Evolutionary conservation across 2,888 invertebrate species (phyloP).

Genomic region (Amitus sp.): DNA sequence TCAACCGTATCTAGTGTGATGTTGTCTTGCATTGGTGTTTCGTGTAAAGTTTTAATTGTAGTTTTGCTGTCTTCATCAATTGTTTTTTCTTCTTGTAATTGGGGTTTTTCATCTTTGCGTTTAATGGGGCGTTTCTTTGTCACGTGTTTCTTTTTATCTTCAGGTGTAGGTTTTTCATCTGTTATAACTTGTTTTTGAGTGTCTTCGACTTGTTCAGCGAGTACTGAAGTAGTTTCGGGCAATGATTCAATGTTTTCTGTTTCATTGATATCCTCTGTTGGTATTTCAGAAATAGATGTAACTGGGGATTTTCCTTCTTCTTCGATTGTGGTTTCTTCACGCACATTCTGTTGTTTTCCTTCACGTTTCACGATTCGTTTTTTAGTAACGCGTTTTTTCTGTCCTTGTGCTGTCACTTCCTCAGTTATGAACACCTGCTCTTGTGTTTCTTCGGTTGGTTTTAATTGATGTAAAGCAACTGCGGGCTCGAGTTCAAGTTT

Average conservation of each 20-base stretch:
- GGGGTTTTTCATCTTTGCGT: too few species aligned
- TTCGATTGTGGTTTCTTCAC: slow-evolving; percentile 45
- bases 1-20: slow-evolving; percentile 16
- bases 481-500: too few species aligned
- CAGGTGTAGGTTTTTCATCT: too few species aligned
- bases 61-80: too few species aligned
- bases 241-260: slow-evolving; percentile 20
- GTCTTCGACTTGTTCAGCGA: too few species aligned
- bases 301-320: slow-evolving; percentile 58
- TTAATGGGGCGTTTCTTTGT: too few species aligned
- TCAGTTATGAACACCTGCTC: slow-evolving; percentile 42
- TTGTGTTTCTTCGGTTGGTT: slow-evolving; percentile 49
- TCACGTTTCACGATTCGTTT: slow-evolving; percentile 45
- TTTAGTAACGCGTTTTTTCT: slow-evolving; percentile 45
- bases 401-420: slow-evolving; percentile 41
- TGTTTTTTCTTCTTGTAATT: too few species aligned
- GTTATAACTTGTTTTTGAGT: too few species aligned
- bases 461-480: slow-evolving; percentile 20
- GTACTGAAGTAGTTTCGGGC: slow-evolving; percentile 20
- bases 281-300: slow-evolving; percentile 58
- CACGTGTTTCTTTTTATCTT: too few species aligned
- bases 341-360: slow-evolving; percentile 30
- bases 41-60: slow-evolving; percentile 61
- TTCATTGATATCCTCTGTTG: slow-evolving; percentile 41
- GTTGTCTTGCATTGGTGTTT: slow-evolving; percentile 45